Base-by-base conservation (phyloP, 2,797 vertebrate genomes). In the Sebastes wilsoni region DNA sequence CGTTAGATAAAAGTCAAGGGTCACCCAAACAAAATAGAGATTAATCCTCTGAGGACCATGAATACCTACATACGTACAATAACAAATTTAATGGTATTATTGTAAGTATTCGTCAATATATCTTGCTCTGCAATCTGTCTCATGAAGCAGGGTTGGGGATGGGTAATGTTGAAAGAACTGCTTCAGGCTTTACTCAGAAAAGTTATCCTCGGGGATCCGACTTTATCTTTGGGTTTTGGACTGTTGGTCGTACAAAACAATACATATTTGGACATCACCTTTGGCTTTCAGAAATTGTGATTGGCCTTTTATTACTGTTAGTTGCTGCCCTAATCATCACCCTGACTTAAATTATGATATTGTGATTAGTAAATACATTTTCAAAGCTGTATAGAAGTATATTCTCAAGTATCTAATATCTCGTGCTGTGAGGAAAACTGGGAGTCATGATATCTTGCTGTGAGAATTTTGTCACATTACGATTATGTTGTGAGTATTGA, bases 281-380 rank as follows among this genome's bases (percentile, higher is more conserved):
- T 8, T 58, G 56, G 14, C 13, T 58, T 58, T 16, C 23, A 27
- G 25, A 58, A 27, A 27, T 27, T 58, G 54, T 13, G 54, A 55
- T 22, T 0, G n/a, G 22, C n/a, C n/a, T 22, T 58, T 58, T 25
- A 32, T 4, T 0, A 25, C 42, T 46, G 42, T 46, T 7, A 46
- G 42, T 18, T 46, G 7, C 16, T 1, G 42, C 42, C 61, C 30
- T 36, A 1, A 64, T 4, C 11, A 30, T 11, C 46, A 27, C 28
- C 34, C 6, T 42, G 34, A 38, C 2, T n/a, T 0, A 42, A 0
- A 11, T 9, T 13, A 12, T 36, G 0, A 55, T 11, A 38, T 5
- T 58, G 16, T 58, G 22, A 6, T 7, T 32, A 22, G 4, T 68
- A 32, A 55, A 68, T 52, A 28, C 12, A 54, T 4, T 27, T 27